Conservation (phyloP, 1,140 invertebrate species). For the Sitodiplosis mosellana region DNA sequence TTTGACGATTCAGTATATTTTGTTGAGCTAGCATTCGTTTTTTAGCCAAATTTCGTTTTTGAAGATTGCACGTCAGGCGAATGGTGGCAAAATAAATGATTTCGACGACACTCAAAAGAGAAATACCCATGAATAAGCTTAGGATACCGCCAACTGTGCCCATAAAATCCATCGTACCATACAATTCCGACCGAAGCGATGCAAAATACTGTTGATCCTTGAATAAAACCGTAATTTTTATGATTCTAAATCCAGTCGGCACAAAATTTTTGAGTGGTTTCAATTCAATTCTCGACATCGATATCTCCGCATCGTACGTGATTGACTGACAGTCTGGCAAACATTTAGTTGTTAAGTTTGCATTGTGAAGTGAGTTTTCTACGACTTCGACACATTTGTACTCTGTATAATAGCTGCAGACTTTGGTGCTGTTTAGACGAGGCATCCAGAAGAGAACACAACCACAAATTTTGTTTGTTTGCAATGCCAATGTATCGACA, state of each 20-base stretch:
- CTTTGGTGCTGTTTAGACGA: conserved; percentile 21
- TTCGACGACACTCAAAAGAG: neutral
- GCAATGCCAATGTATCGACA: conserved; percentile 49
- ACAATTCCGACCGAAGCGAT: neutral
- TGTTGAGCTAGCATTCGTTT: too few species aligned
- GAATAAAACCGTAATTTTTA: neutral
- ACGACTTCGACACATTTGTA: neutral
- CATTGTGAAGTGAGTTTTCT: neutral
- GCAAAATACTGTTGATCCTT: neutral
- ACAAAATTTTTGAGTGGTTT: neutral
- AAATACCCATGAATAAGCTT: neutral
- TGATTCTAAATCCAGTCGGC: neutral
- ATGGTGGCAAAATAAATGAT: neutral
- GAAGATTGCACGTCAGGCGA: neutral
- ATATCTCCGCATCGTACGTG: neutral
- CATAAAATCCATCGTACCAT: neutral
- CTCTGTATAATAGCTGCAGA: neutral
- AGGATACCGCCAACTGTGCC: neutral
- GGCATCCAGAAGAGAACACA: conserved; percentile 42
- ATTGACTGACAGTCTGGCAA: neutral
- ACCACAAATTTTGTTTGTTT: conserved; percentile 36
- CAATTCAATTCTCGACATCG: neutral
- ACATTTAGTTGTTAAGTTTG: neutral
- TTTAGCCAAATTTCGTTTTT: too few species aligned
- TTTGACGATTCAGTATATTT: too few species aligned